Conservation (phyloP, 2,797 vertebrate genomes). For the Australoheros facetus region DNA sequence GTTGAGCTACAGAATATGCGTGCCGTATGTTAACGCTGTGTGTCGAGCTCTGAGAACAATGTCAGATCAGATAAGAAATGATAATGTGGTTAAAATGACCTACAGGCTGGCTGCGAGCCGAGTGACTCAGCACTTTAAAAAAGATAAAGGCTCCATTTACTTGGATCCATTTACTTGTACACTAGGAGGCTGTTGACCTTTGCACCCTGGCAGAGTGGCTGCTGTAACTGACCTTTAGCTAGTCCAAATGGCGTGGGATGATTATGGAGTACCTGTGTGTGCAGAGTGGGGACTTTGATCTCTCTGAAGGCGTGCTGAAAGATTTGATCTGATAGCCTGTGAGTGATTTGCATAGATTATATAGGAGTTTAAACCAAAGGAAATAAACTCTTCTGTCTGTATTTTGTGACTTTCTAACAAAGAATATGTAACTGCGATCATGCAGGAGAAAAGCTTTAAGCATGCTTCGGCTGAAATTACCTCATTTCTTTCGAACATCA, state of each 20-base stretch:
- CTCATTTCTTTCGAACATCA: not conserved
- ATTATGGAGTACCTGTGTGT: slow-evolving; percentile 29
- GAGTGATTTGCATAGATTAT: not conserved
- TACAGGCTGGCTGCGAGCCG: slow-evolving; percentile 17
- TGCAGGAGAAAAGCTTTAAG: not conserved
- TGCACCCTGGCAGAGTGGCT: slow-evolving; percentile 55
- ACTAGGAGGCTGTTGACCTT: slow-evolving; percentile 58
- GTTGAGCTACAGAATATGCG: slow-evolving; percentile 26
- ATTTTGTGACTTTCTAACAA: not conserved
- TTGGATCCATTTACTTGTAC: slow-evolving; percentile 52
- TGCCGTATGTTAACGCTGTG: slow-evolving; percentile 30
- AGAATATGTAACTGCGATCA: not conserved
- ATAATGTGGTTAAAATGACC: slow-evolving; percentile 51
- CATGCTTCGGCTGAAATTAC: not conserved
- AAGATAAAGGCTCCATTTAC: slow-evolving; percentile 45
- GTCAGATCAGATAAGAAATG: slow-evolving; percentile 67
- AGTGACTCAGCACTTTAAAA: slow-evolving; percentile 20
- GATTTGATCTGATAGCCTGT: slow-evolving; percentile 2
- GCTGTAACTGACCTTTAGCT: slow-evolving; percentile 57
- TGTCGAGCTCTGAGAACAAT: slow-evolving; percentile 59
- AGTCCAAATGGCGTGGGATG: slow-evolving; percentile 22
- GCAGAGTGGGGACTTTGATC: slow-evolving; percentile 35
- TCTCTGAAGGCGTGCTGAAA: slow-evolving; percentile 2
- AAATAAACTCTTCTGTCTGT: not conserved
- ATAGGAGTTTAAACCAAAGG: not conserved